Evolutionary conservation across 2,888 invertebrate species (phyloP).

Genomic region (Drosophila aldrichi): DNA sequence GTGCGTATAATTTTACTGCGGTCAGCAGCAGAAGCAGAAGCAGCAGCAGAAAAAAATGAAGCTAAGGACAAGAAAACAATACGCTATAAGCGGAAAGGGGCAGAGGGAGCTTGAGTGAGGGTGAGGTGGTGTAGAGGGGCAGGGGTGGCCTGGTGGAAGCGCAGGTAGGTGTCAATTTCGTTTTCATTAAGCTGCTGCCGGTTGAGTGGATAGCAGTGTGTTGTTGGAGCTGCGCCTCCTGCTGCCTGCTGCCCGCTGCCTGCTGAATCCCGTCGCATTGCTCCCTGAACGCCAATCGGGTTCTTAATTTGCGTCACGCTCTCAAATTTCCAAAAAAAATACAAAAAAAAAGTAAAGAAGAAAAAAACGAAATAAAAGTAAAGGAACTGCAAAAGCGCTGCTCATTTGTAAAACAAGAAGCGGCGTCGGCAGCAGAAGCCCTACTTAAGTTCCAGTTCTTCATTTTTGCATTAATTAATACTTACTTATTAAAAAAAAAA

Average conservation of each 20-base stretch:
- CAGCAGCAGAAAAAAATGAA: slow-evolving; percentile 1
- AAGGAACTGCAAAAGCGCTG: slow-evolving; percentile 48
- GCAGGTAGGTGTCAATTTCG: slow-evolving; percentile 75
- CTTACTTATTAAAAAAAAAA: slow-evolving; percentile 60
- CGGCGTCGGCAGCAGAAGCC: slow-evolving; percentile 57
- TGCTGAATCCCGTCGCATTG: slow-evolving; percentile 17
- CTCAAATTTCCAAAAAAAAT: slow-evolving; percentile 63
- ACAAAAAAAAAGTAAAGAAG: slow-evolving; percentile 8
- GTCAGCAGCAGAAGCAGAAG: slow-evolving; percentile 49
- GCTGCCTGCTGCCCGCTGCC: neutral
- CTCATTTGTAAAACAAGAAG: slow-evolving; percentile 71
- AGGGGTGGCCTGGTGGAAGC: neutral
- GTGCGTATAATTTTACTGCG: slow-evolving; percentile 79
- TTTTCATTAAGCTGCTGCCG: slow-evolving; percentile 80
- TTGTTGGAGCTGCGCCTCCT: neutral
- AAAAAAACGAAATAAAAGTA: slow-evolving; percentile 16
- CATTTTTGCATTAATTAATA: slow-evolving; percentile 77
- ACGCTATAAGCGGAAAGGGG: slow-evolving; percentile 23
- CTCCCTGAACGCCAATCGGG: slow-evolving; percentile 50
- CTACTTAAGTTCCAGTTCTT: slow-evolving; percentile 68
- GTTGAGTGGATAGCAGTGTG: slow-evolving; percentile 61
- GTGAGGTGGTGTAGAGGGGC: neutral
- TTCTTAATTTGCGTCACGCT: slow-evolving; percentile 68
- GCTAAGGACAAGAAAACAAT: slow-evolving; percentile 31
- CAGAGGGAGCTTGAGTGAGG: too few species aligned